phyloP scores from a whole-genome alignment of 1,140 invertebrate species.

The Macrotrachela quadricornifera region DNA sequence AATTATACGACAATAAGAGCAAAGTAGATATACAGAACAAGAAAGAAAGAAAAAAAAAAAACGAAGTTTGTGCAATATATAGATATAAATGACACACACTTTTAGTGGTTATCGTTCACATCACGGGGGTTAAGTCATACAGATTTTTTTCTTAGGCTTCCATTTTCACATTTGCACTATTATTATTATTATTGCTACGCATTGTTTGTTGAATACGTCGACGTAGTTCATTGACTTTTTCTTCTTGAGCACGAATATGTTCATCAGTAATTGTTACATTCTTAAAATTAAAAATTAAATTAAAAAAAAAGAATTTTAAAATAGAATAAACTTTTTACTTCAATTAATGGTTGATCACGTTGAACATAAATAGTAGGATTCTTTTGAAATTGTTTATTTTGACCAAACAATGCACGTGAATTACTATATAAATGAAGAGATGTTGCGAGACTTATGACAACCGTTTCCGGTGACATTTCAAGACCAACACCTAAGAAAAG shows the following conservation, averaged over 20 bases:
- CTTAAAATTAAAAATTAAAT: constrained; percentile 21
- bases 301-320: no score
- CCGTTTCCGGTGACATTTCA: constrained; percentile 66
- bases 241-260: constrained; percentile 73
- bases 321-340: no score
- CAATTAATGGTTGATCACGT: constrained; percentile 80
- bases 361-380: constrained; percentile 85
- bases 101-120: no score
- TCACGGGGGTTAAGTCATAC: no score
- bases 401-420: constrained; percentile 51
- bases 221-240: constrained; percentile 57
- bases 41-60: no score
- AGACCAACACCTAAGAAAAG: constrained; percentile 52
- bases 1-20: no score
- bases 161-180: no score
- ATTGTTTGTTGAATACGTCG: constrained; percentile 57
- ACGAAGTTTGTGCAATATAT: no score
- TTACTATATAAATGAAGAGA: constrained; percentile 26
- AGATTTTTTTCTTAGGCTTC: no score
- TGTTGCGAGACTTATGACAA: constrained; percentile 56
- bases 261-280: constrained; percentile 67
- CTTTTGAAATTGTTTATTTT: constrained; percentile 65
- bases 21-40: no score
- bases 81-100: no score
- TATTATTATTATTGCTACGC: no score